These are phyloP conservation scores for Charanyca ferruginea DNA, from an alignment of 2,888 invertebrate species.

Conservation along the genomic window DNA sequence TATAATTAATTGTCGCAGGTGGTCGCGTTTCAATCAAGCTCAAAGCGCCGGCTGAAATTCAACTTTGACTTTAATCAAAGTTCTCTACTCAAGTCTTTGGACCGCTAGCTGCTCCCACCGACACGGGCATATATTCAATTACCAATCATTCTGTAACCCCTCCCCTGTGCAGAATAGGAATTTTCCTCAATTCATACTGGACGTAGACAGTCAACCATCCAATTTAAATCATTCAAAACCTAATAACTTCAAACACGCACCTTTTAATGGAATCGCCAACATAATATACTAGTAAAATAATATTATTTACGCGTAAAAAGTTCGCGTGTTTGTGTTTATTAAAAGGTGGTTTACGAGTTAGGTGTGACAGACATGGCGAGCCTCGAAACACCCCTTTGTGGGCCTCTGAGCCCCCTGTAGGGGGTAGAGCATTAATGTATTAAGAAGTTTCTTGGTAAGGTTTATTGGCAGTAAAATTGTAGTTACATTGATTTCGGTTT, in stretches of 20 bases:
- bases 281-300: not conserved
- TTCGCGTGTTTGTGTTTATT: constrained; percentile 54
- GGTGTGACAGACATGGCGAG: constrained; percentile 44
- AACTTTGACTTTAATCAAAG: too few relatives aligned
- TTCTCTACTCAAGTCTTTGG: too few relatives aligned
- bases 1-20: too few relatives aligned
- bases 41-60: too few relatives aligned
- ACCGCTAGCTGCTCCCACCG: too few relatives aligned
- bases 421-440: constrained; percentile 1
- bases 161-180: too few relatives aligned
- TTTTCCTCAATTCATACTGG: not conserved
- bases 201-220: constrained; percentile 1
- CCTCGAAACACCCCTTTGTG: constrained; percentile 39
- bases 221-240: constrained; percentile 6
- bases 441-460: not conserved
- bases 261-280: constrained; percentile 15
- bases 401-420: not conserved
- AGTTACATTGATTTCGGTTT: constrained; percentile 16
- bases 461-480: constrained; percentile 23
- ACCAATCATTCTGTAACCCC: too few relatives aligned
- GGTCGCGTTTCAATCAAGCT: too few relatives aligned
- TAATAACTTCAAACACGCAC: constrained; percentile 33
- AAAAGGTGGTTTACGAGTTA: constrained; percentile 42
- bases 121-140: too few relatives aligned
- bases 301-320: constrained; percentile 17